Conservation (phyloP, 2,888 invertebrate species). For the Baronia brevicornis region DNA sequence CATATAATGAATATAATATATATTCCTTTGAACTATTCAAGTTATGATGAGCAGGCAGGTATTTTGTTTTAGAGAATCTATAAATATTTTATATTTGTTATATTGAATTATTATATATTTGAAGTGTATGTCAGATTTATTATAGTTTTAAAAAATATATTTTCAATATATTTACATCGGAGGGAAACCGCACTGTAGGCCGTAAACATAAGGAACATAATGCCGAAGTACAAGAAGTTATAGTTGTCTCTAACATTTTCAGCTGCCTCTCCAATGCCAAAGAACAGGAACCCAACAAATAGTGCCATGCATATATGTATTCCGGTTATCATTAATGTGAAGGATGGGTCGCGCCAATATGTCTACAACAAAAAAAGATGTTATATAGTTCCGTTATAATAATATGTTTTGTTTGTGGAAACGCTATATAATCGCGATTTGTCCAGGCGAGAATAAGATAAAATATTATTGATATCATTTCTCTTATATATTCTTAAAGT, state of each 20-base stretch:
- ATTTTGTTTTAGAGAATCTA: background rate
- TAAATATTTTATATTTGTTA: conserved; percentile 4
- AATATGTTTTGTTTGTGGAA: background rate
- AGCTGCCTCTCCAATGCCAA: conserved; percentile 90
- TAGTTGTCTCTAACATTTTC: conserved; percentile 88
- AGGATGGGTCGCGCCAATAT: conserved; percentile 81
- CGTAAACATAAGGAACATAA: conserved; percentile 96
- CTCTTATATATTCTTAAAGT: background rate
- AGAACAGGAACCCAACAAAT: conserved; percentile 88
- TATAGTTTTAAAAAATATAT: conserved; percentile 5
- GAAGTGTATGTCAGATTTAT: too few species aligned
- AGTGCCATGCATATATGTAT: conserved; percentile 89
- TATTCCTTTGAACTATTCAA: too few species aligned
- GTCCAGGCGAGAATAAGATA: background rate
- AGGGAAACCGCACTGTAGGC: conserved; percentile 93
- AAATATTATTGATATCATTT: background rate
- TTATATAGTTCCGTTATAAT: background rate
- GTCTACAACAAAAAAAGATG: conserved; percentile 39
- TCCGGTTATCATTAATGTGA: conserved; percentile 84
- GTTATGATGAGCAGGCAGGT: too few species aligned
- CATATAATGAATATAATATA: conserved; percentile 3
- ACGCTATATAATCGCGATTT: background rate
- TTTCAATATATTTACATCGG: conserved; percentile 83
- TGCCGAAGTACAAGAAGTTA: conserved; percentile 91
- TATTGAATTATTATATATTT: background rate